Conservation (phyloP, 2,888 invertebrate genomes). For the Julus scanicus region DNA sequence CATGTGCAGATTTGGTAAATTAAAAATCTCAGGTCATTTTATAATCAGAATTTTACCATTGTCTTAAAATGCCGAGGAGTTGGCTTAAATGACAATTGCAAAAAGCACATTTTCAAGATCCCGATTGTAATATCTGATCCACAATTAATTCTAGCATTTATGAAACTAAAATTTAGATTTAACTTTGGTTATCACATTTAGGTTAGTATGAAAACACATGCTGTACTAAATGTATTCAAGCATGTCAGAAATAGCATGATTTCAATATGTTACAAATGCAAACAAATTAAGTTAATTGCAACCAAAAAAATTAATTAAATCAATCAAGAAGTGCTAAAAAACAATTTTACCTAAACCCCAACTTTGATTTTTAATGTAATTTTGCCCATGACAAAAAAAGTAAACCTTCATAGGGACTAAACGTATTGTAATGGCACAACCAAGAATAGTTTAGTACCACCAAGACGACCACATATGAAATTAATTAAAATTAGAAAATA, state of each 20-base stretch:
- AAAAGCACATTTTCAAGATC: background rate
- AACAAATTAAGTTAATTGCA: background rate
- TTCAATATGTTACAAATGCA: background rate
- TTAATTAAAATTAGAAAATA: conserved; percentile 14
- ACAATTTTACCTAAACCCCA: background rate
- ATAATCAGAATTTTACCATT: too few relatives aligned
- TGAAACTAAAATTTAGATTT: background rate
- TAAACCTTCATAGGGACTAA: background rate
- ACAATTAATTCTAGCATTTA: background rate
- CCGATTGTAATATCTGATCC: background rate
- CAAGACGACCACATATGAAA: conserved; percentile 34
- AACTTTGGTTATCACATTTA: background rate
- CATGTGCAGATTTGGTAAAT: background rate
- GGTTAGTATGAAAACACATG: background rate
- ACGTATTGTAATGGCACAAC: background rate
- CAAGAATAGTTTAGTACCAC: background rate
- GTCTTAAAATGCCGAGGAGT: background rate
- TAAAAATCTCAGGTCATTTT: background rate
- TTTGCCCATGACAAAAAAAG: background rate
- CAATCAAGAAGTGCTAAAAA: background rate
- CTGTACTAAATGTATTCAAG: background rate
- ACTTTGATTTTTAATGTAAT: background rate
- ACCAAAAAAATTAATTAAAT: background rate
- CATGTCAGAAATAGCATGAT: background rate
- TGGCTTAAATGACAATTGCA: background rate